Percentiles rank a stretch among this genome's conserved stretches.
These are phyloP conservation scores for Hylaeus volcanicus DNA, from an alignment of 1,140 invertebrate genomes.

Conservation along the genomic window DNA sequence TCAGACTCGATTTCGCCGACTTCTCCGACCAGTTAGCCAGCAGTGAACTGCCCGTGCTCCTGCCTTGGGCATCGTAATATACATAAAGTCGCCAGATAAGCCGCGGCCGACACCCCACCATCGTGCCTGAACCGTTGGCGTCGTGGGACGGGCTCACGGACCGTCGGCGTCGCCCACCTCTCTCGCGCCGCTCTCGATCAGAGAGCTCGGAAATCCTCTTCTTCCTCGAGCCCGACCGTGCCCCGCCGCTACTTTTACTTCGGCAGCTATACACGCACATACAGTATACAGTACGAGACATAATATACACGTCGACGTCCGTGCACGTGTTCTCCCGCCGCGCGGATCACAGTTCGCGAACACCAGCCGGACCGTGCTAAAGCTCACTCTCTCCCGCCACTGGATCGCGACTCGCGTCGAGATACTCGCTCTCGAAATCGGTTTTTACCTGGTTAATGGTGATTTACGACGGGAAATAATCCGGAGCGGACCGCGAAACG, in stretches of 20 bases:
- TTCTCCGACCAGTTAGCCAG: slow-evolving; percentile 70
- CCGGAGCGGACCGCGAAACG: no score
- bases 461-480: no score
- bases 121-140: slow-evolving; percentile 49
- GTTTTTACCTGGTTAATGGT: no score
- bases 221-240: slow-evolving; percentile 9
- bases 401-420: no score
- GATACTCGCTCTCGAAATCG: no score
- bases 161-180: slow-evolving; percentile 26
- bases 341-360: slow-evolving; percentile 13
- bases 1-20: slow-evolving; percentile 52
- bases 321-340: slow-evolving; percentile 11
- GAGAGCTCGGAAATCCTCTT: slow-evolving; percentile 47
- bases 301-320: neutral
- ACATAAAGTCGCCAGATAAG: slow-evolving; percentile 76
- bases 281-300: no score
- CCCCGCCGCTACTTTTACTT: neutral
- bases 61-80: slow-evolving; percentile 73
- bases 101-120: slow-evolving; percentile 65
- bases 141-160: slow-evolving; percentile 41
- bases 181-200: slow-evolving; percentile 24
- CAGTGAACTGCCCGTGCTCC: slow-evolving; percentile 73
- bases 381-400: neutral
- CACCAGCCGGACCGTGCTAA: neutral
- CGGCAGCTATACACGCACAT: neutral